Conservation (phyloP, 2,113 vertebrate genomes). For the Silurus glanis region DNA sequence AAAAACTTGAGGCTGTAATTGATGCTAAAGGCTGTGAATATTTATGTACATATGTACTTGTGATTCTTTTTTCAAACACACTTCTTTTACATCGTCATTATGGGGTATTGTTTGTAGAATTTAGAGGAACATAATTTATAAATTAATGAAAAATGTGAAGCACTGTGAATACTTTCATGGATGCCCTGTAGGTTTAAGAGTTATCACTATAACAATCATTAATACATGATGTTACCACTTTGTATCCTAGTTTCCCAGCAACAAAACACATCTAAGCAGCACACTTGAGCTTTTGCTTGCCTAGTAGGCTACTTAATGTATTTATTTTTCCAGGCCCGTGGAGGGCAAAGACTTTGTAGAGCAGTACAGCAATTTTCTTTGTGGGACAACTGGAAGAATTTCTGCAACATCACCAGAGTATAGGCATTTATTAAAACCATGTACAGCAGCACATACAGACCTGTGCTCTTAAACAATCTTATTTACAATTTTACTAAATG, state of each 20-base stretch:
- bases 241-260: background rate
- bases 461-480: background rate
- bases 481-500: slow-evolving; percentile 34
- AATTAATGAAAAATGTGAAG: no score
- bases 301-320: background rate
- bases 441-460: background rate
- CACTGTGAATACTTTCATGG: no score
- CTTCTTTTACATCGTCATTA: no score
- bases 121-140: no score
- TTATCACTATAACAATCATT: background rate
- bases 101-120: no score
- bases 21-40: no score
- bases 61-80: no score
- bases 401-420: slow-evolving; percentile 14
- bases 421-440: slow-evolving; percentile 5
- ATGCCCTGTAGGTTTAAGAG: no score
- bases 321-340: background rate
- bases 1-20: no score
- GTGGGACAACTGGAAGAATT: background rate
- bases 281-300: background rate
- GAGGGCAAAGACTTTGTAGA: background rate
- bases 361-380: background rate
- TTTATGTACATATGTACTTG: no score
- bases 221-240: background rate
- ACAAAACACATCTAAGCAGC: background rate